Evolutionary conservation across 1,140 invertebrate genomes (phyloP).

Genomic region (Aphelenchoides fujianensis): DNA sequence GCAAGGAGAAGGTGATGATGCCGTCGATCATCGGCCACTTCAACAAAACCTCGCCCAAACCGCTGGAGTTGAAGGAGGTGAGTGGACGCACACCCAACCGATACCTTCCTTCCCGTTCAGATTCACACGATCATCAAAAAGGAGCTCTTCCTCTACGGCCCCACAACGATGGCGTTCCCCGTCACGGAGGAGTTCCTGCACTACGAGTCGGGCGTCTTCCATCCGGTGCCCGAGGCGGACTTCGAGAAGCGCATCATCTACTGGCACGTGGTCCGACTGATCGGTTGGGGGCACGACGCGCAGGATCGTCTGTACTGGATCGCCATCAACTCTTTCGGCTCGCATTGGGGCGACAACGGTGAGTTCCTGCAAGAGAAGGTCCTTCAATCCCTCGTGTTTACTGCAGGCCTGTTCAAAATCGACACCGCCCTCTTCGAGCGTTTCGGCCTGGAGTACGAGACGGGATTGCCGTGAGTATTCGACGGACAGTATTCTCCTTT

Average conservation of each 20-base stretch:
- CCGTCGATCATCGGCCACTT: constrained; percentile 56
- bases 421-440: constrained; percentile 56
- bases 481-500: too few species aligned
- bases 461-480: constrained; percentile 36
- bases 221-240: constrained; percentile 51
- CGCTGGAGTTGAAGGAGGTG: constrained; percentile 21
- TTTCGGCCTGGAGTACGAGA: constrained; percentile 59
- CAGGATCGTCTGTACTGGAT: constrained; percentile 57
- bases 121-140: constrained; percentile 55
- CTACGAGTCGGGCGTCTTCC: constrained; percentile 57
- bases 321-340: constrained; percentile 57
- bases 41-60: constrained; percentile 41
- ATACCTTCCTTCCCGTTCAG: constrained; percentile 25
- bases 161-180: constrained; percentile 60
- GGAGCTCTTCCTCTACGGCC: constrained; percentile 56
- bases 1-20: constrained; percentile 45
- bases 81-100: too few species aligned
- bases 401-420: constrained; percentile 55
- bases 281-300: constrained; percentile 58
- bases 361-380: not conserved
- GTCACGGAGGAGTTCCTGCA: constrained; percentile 62
- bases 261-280: constrained; percentile 60
- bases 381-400: constrained; percentile 2
- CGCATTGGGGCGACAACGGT: constrained; percentile 62
- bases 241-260: constrained; percentile 59